Percentiles rank a stretch among this genome's conserved stretches.
phyloP scores from a whole-genome alignment of 2,888 invertebrate species.

The Heliothis peltigera region DNA sequence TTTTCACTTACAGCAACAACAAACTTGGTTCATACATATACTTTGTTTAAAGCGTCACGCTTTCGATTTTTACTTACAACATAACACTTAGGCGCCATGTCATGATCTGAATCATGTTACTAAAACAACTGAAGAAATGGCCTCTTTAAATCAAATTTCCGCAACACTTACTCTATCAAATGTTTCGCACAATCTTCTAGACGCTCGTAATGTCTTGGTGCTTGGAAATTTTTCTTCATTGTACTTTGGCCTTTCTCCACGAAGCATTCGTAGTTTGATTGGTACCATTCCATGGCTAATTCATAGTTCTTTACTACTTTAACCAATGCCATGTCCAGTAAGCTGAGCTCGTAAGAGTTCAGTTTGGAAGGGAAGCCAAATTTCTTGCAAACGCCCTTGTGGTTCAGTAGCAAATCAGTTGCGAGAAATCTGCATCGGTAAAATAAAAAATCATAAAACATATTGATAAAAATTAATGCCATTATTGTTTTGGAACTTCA shows the following conservation, averaged over 20 bases:
- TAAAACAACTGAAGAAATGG: neutral
- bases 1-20: conserved; percentile 58
- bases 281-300: conserved; percentile 69
- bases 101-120: neutral
- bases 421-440: conserved; percentile 70
- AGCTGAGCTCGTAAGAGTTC: conserved; percentile 66
- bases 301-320: conserved; percentile 62
- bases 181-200: conserved; percentile 58
- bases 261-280: neutral
- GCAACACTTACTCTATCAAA: neutral
- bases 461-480: neutral
- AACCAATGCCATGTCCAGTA: conserved; percentile 67
- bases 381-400: conserved; percentile 74
- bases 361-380: conserved; percentile 71
- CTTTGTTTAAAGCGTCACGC: neutral
- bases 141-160: neutral
- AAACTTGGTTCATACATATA: conserved; percentile 11
- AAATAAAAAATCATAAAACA: conserved; percentile 10
- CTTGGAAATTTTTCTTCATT: conserved; percentile 63
- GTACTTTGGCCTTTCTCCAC: conserved; percentile 45
- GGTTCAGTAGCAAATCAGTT: conserved; percentile 70
- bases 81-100: neutral
- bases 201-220: conserved; percentile 56
- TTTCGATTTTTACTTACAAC: neutral
- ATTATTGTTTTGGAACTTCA: neutral